Percentiles rank a stretch among this genome's conserved stretches.
Conservation (phyloP, 2,888 invertebrate species). For the Dasypogon diadema region DNA sequence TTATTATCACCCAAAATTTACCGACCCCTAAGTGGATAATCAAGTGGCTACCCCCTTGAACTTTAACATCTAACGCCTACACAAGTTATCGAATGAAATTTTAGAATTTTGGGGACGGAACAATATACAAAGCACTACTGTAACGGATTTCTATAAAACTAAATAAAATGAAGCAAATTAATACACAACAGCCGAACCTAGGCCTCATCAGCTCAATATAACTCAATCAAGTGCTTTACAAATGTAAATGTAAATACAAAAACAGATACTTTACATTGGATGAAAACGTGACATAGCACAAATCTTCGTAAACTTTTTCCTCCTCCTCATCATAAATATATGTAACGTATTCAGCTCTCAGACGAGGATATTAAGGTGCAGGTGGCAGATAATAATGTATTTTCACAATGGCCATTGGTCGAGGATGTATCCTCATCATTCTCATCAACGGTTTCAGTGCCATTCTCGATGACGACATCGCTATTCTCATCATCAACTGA, state of each 20-base stretch:
- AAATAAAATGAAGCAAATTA: conserved; percentile 12
- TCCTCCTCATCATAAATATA: conserved; percentile 71
- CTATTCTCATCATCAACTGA: conserved; percentile 68
- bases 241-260: conserved; percentile 4
- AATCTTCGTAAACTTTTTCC: conserved; percentile 88
- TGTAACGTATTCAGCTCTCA: conserved; percentile 65
- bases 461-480: conserved; percentile 66
- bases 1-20: no score
- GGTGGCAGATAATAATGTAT: conserved; percentile 62
- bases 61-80: no score
- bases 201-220: background rate
- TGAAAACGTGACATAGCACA: conserved; percentile 87
- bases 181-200: background rate
- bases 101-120: background rate
- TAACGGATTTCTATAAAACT: background rate
- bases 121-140: conserved; percentile 10
- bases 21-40: no score
- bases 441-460: conserved; percentile 62
- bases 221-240: conserved; percentile 10
- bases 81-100: no score
- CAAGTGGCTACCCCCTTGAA: no score
- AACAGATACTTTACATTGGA: no score
- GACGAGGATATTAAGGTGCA: conserved; percentile 61
- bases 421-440: conserved; percentile 49
- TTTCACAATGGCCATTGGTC: conserved; percentile 24